These are phyloP conservation scores for Varanus komodoensis DNA, from an alignment of 2,113 vertebrate genomes.

Conservation along the genomic window DNA sequence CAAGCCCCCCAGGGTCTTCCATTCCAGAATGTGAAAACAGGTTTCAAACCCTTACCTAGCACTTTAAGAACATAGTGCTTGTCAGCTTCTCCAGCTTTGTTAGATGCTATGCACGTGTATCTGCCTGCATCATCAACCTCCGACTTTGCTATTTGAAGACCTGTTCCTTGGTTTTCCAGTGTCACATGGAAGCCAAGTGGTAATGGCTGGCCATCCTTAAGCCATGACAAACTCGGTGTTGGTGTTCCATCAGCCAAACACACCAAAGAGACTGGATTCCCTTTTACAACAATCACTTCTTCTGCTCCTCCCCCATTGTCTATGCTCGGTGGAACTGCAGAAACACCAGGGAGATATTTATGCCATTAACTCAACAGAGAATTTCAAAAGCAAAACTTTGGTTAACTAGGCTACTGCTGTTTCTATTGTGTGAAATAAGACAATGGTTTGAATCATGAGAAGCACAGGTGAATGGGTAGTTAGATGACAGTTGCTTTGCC, in stretches of 20 bases:
- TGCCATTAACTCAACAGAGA: background rate
- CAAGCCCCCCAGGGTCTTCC: fast-evolving
- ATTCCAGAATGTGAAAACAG: background rate
- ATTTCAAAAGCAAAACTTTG: background rate
- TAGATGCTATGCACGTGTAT: slow-evolving; percentile 89
- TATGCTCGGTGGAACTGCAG: slow-evolving; percentile 87
- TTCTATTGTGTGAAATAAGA: background rate
- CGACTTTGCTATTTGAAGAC: slow-evolving; percentile 80
- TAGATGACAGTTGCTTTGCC: background rate
- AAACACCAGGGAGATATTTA: background rate
- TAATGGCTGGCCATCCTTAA: slow-evolving; percentile 80
- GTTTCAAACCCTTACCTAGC: slow-evolving; percentile 80
- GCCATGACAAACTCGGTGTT: slow-evolving; percentile 86
- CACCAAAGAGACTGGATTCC: slow-evolving; percentile 76
- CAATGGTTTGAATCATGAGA: background rate
- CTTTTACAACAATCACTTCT: slow-evolving; percentile 85
- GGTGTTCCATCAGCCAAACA: slow-evolving; percentile 89
- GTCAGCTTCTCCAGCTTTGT: slow-evolving; percentile 87
- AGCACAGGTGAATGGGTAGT: background rate
- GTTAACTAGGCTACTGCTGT: background rate
- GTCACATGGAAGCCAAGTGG: slow-evolving; percentile 60
- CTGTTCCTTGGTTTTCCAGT: slow-evolving; percentile 80
- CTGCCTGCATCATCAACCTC: slow-evolving; percentile 79
- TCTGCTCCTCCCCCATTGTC: slow-evolving; percentile 86
- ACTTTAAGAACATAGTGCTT: slow-evolving; percentile 90